Percentiles rank a stretch among this genome's conserved stretches.
Evolutionary conservation across 2,888 invertebrate genomes (phyloP).

Genomic region (Bhutanitis thaidina): DNA sequence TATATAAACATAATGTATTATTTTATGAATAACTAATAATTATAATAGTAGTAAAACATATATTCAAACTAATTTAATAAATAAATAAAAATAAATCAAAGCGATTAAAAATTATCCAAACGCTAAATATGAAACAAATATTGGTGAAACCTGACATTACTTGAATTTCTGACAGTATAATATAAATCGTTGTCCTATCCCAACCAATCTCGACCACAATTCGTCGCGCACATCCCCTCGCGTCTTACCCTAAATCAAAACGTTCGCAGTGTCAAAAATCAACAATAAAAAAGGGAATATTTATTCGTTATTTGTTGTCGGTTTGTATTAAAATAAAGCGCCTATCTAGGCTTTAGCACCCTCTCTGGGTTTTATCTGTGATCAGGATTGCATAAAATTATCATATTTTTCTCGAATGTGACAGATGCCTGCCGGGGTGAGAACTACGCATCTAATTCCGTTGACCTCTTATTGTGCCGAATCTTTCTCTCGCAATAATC

Average conservation of each 20-base stretch:
- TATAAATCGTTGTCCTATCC: constrained; percentile 61
- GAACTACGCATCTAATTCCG: constrained; percentile 62
- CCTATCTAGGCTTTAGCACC: constrained; percentile 71
- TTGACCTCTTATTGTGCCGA: constrained; percentile 24
- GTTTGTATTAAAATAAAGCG: constrained; percentile 77
- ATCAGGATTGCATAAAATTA: constrained; percentile 75
- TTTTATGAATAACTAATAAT: too few species aligned
- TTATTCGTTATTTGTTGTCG: constrained; percentile 78
- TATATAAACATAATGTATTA: too few species aligned
- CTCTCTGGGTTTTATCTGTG: constrained; percentile 67
- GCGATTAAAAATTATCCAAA: too few species aligned
- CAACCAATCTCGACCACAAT: constrained; percentile 71
- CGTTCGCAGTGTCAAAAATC: constrained; percentile 63
- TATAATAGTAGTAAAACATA: too few species aligned
- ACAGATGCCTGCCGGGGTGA: constrained; percentile 50
- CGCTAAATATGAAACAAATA: too few species aligned
- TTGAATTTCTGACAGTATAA: constrained; percentile 56
- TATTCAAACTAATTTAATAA: too few species aligned
- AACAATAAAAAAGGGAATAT: constrained; percentile 73
- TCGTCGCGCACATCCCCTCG: constrained; percentile 60
- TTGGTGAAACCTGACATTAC: constrained; percentile 61
- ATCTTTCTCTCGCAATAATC: too few species aligned
- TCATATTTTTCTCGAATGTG: constrained; percentile 66
- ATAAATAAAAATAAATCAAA: too few species aligned
- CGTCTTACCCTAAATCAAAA: constrained; percentile 70